A percentile compares a stretch with the other conserved stretches of the same genome.
Evolutionary conservation across 2,888 invertebrate genomes (phyloP).

Genomic region (Nebria brevicollis): DNA sequence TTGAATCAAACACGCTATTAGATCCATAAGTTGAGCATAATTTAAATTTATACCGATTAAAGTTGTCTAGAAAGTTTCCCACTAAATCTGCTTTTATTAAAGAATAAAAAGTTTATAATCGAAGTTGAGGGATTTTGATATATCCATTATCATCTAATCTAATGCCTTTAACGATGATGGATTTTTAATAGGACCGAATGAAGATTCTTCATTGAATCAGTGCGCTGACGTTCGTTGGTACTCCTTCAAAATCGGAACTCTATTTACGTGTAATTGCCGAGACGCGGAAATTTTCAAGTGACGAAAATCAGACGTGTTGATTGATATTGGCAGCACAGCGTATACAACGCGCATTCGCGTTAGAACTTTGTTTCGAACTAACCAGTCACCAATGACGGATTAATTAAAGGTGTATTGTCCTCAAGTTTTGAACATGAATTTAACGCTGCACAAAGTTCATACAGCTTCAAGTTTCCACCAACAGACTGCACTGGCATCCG

Average conservation of each 20-base stretch:
- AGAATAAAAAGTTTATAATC: constrained; percentile 38
- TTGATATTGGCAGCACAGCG: constrained; percentile 35
- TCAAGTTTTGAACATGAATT: constrained; percentile 4
- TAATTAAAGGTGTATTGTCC: constrained; percentile 29
- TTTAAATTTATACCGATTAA: not conserved
- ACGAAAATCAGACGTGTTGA: constrained; percentile 33
- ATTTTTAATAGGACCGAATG: constrained; percentile 35
- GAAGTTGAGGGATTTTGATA: constrained; percentile 29
- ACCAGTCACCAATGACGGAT: constrained; percentile 27
- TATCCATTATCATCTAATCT: constrained; percentile 44
- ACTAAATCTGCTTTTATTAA: not conserved
- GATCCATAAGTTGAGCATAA: not conserved
- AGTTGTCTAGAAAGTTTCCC: not conserved
- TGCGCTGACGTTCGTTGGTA: not conserved
- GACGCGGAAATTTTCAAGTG: constrained; percentile 38
- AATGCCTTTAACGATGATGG: constrained; percentile 44
- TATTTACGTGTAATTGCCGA: constrained; percentile 43
- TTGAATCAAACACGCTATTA: not conserved
- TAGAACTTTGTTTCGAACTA: constrained; percentile 40
- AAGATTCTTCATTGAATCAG: not conserved
- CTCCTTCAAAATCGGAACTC: constrained; percentile 18
- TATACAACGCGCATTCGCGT: not conserved
- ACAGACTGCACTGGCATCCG: constrained; percentile 9
- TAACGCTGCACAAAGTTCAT: not conserved
- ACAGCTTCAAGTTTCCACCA: constrained; percentile 6